Base-by-base conservation (phyloP, 2,888 invertebrate genomes). In the Metopia argyrocephala region DNA sequence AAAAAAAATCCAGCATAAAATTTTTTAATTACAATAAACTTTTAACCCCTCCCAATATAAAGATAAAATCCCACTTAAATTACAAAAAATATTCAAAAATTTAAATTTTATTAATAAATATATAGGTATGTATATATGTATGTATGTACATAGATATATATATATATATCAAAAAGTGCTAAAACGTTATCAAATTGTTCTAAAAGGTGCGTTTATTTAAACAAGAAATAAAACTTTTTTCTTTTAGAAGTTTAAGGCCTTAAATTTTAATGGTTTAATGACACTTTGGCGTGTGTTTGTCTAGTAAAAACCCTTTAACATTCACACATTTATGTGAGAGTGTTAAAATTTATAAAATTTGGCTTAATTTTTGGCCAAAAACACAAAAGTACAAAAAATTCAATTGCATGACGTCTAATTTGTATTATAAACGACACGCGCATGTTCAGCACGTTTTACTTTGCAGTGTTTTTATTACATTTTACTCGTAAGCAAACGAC, bases 231-330 rank as follows among this genome's bases (percentile, higher is more conserved):
- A 31, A 31, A 31, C 12, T 12, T 12, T 12, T 31, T 31, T 31
- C 12, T 31, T 28, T 57, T 20, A 18, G 3, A 59, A 38, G 59
- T 38, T 38, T 59, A 59, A 59, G 59, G 59, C 38, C 38, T 38
- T 15, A 12, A 38, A 15, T 21, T 21, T 21, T 21, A n/a, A 38
- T 21, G 15, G 38, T 31, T 25, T 18, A 23, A 62, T 15, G 25
- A 46, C 23, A 46, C n/a, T 4, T 0, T 2, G 46, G 46, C 62
- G 45, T 45, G 62, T 62, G 62, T 62, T 62, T 62, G 59, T 38
- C 38, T 21, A 50, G n/a, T 57, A 57, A n/a, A n/a, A n/a, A 65
- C 65, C 64, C 64, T 50, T 57, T 48, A 50, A 65, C 7, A 31
- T 64, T 73, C 31, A 21, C 28, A 28, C 31, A 57, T 18, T 20